Percentiles rank a stretch among this genome's conserved stretches.
These are phyloP conservation scores for Anthonomus grandis DNA, from an alignment of 1,140 invertebrate genomes.

Conservation along the genomic window DNA sequence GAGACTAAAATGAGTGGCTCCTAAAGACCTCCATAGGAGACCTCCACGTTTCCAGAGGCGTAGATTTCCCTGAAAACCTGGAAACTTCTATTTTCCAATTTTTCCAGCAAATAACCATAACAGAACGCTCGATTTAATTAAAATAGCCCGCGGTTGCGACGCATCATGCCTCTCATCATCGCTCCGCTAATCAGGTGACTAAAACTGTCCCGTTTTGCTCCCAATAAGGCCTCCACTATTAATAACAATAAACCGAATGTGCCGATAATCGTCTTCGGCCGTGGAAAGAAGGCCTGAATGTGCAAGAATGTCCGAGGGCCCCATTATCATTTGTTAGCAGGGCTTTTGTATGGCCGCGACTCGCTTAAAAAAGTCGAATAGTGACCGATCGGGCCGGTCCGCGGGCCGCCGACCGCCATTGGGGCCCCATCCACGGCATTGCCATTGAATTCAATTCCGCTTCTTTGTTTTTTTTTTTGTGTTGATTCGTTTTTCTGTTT, in stretches of 20 bases:
- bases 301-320: constrained; percentile 25
- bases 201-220: constrained; percentile 43
- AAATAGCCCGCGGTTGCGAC: constrained; percentile 32
- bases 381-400: constrained; percentile 43
- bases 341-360: constrained; percentile 29
- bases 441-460: constrained; percentile 27
- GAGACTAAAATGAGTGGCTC: too few species aligned
- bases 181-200: constrained; percentile 45
- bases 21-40: too few species aligned
- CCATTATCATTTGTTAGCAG: constrained; percentile 28
- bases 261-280: constrained; percentile 47
- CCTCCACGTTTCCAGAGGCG: too few species aligned
- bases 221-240: constrained; percentile 48
- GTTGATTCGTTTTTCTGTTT: too few species aligned
- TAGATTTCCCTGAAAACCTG: too few species aligned
- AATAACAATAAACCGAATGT: constrained; percentile 51
- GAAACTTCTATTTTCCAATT: too few species aligned
- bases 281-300: constrained; percentile 26
- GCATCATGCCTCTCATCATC: too few species aligned
- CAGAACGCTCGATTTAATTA: too few species aligned
- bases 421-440: too few species aligned
- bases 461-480: constrained; percentile 19
- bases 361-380: constrained; percentile 15
- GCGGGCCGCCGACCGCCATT: too few species aligned
- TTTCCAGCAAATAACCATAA: too few species aligned